phyloP scores from a whole-genome alignment of 2,888 invertebrate genomes.

The Metallyticus violacea region DNA sequence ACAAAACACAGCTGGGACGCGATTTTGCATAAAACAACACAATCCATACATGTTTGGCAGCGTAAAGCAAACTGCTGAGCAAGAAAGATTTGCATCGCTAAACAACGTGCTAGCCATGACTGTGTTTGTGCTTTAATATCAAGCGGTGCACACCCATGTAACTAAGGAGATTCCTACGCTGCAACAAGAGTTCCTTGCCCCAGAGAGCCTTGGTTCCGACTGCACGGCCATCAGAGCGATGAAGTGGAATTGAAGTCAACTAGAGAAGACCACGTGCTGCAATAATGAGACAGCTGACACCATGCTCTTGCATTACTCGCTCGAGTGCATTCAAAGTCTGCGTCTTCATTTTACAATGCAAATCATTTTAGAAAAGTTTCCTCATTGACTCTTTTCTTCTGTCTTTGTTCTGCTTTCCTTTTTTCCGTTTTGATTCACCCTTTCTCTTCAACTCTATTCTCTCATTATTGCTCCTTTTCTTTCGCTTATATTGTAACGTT shows the following conservation, averaged over 20 bases:
- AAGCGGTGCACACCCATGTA: neutral
- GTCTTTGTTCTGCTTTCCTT: neutral
- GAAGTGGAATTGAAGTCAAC: neutral
- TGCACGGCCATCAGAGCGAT: neutral
- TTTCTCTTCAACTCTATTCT: neutral
- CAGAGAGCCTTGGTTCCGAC: neutral
- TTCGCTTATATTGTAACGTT: neutral
- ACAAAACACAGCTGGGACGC: neutral
- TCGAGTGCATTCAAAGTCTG: neutral
- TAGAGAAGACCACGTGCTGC: neutral
- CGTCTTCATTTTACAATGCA: neutral
- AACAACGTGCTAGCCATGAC: neutral
- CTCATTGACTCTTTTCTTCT: neutral
- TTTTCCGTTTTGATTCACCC: neutral
- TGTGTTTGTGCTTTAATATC: too few relatives aligned
- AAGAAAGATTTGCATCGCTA: neutral
- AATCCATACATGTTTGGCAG: neutral
- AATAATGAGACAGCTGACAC: neutral
- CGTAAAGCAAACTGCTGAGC: neutral
- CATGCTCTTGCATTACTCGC: neutral
- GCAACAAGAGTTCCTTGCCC: too few relatives aligned
- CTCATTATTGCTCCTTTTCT: neutral
- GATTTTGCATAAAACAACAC: neutral
- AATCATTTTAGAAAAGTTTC: neutral
- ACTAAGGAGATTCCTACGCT: neutral